Evolutionary conservation across 2,888 invertebrate species (phyloP).

Genomic region (Eupithecia centaureata): DNA sequence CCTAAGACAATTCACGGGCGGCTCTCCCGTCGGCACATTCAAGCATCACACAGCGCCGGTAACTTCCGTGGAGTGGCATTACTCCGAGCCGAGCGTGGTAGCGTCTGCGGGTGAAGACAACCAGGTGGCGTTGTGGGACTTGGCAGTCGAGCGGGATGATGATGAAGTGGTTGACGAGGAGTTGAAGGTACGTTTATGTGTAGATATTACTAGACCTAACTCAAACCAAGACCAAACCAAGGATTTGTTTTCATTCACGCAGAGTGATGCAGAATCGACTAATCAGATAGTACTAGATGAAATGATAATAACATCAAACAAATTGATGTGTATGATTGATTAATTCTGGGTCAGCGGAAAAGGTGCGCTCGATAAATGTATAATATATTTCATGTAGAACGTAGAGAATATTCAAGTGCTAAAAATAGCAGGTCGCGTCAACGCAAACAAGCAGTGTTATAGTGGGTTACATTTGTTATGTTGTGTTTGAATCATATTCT

Average conservation of each 20-base stretch:
- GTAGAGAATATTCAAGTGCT: too few species aligned
- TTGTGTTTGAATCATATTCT: not conserved
- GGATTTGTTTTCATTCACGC: not conserved
- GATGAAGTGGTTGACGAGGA: conserved; percentile 83
- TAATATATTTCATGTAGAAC: too few species aligned
- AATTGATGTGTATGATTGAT: too few species aligned
- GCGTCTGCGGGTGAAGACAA: conserved; percentile 97
- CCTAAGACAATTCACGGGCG: conserved; percentile 90
- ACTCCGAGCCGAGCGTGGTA: conserved; percentile 95
- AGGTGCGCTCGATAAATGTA: too few species aligned
- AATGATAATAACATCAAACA: too few species aligned
- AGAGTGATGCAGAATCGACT: not conserved
- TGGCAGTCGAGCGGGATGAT: conserved; percentile 93
- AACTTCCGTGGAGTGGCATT: conserved; percentile 99
- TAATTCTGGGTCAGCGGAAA: too few species aligned
- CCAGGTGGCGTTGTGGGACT: conserved; percentile 98
- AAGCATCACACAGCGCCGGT: conserved; percentile 97
- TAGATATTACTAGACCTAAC: not conserved
- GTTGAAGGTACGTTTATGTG: conserved; percentile 61
- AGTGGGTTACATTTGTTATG: too few species aligned
- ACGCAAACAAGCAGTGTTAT: too few species aligned
- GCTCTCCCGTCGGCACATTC: conserved; percentile 94
- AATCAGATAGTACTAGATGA: not conserved
- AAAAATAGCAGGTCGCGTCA: too few species aligned
- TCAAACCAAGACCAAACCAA: not conserved